Conservation (phyloP, 2,888 invertebrate species). For the Malachius bipustulatus region DNA sequence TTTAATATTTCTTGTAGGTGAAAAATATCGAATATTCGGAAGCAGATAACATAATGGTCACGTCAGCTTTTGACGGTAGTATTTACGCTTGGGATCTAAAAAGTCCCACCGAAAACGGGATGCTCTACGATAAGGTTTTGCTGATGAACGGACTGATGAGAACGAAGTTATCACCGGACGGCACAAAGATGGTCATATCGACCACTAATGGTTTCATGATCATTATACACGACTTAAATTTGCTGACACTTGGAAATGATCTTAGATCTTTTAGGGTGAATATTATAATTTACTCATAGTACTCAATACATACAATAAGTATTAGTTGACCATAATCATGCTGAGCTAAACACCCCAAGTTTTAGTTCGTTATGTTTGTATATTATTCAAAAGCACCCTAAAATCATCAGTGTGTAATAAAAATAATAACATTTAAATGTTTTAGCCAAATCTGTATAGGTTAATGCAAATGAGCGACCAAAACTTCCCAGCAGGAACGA, state of each 20-base stretch:
- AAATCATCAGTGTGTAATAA: no score
- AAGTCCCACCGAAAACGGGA: slow-evolving; percentile 65
- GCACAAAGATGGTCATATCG: slow-evolving; percentile 77
- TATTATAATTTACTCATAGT: slow-evolving; percentile 14
- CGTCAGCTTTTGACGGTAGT: slow-evolving; percentile 87
- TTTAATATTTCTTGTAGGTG: slow-evolving; percentile 32
- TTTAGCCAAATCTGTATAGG: slow-evolving; percentile 77
- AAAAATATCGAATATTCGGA: slow-evolving; percentile 91
- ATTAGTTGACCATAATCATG: no score
- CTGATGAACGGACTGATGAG: slow-evolving; percentile 77
- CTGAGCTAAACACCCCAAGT: no score
- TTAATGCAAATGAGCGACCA: slow-evolving; percentile 81
- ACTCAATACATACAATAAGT: slow-evolving; percentile 3
- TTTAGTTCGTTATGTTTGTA: no score
- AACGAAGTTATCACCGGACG: slow-evolving; percentile 76
- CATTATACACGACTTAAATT: slow-evolving; percentile 77
- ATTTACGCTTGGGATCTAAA: slow-evolving; percentile 93
- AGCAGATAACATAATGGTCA: slow-evolving; percentile 71
- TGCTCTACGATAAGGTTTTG: slow-evolving; percentile 71
- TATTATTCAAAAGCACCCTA: no score
- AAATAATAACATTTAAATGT: no score
- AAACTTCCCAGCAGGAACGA: slow-evolving; percentile 65
- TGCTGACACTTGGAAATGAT: slow-evolving; percentile 66
- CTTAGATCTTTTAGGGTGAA: slow-evolving; percentile 71
- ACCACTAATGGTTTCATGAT: slow-evolving; percentile 85